These are phyloP conservation scores for Drosophila monieri DNA, from an alignment of 2,888 invertebrate genomes.

Conservation along the genomic window DNA sequence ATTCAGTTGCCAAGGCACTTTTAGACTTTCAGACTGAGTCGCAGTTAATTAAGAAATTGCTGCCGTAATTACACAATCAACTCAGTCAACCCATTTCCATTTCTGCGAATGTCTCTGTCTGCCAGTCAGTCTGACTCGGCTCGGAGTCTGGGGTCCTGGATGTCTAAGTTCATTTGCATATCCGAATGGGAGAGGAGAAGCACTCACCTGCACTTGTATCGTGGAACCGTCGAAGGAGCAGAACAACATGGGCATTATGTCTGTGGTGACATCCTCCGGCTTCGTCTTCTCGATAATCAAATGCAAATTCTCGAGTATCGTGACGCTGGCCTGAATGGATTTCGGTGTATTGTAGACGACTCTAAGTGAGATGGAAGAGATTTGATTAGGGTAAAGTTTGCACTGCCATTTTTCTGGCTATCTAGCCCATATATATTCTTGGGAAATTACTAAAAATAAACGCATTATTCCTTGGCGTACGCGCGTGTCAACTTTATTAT, in stretches of 20 bases:
- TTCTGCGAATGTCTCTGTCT: slow-evolving; percentile 22
- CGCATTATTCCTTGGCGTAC: slow-evolving; percentile 15
- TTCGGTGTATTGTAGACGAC: slow-evolving; percentile 90
- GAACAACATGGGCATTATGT: slow-evolving; percentile 94
- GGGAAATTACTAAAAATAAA: slow-evolving; percentile 18
- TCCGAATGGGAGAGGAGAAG: slow-evolving; percentile 44
- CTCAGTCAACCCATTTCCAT: slow-evolving; percentile 55
- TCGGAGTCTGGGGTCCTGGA: neutral
- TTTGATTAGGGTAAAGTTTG: slow-evolving; percentile 37
- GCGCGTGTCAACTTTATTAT: slow-evolving; percentile 30
- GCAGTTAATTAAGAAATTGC: slow-evolving; percentile 74
- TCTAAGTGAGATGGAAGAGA: slow-evolving; percentile 82
- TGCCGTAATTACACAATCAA: slow-evolving; percentile 72
- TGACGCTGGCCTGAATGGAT: slow-evolving; percentile 93
- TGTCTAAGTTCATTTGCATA: slow-evolving; percentile 62
- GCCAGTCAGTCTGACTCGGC: slow-evolving; percentile 5
- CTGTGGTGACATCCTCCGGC: slow-evolving; percentile 90
- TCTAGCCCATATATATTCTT: neutral
- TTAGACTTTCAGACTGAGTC: slow-evolving; percentile 45
- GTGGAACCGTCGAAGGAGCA: slow-evolving; percentile 94
- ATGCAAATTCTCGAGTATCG: slow-evolving; percentile 94
- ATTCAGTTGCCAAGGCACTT: slow-evolving; percentile 47
- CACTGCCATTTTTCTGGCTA: neutral
- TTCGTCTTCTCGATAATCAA: slow-evolving; percentile 94
- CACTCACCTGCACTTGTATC: slow-evolving; percentile 93